phyloP scores from a whole-genome alignment of 2,113 vertebrate species.

The Odontophorus gujanensis region DNA sequence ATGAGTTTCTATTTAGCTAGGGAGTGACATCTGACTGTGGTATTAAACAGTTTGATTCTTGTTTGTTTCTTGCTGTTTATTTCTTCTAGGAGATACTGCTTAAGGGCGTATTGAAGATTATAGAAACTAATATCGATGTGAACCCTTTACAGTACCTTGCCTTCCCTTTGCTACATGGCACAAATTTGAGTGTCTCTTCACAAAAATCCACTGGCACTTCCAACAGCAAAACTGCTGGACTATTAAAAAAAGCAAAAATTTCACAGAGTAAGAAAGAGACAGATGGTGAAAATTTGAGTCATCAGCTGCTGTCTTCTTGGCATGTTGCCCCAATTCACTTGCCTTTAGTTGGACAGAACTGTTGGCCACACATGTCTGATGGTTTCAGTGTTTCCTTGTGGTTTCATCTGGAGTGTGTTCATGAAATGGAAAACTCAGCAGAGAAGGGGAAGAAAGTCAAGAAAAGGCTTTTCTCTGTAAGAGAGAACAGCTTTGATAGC shows the following conservation, averaged over 20 bases:
- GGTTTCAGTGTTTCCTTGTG: constrained; percentile 95
- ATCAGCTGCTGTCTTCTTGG: constrained; percentile 90
- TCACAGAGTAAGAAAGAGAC: constrained; percentile 80
- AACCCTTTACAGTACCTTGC: constrained; percentile 89
- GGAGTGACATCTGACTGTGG: neutral
- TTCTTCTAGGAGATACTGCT: constrained; percentile 88
- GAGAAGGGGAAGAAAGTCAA: constrained; percentile 78
- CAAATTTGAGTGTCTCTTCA: constrained; percentile 61
- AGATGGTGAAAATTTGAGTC: constrained; percentile 73
- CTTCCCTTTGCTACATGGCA: constrained; percentile 84
- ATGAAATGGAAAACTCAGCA: constrained; percentile 46
- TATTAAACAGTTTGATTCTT: neutral
- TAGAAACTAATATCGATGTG: constrained; percentile 84
- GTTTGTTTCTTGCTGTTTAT: neutral
- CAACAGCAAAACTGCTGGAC: constrained; percentile 68
- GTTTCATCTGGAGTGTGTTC: constrained; percentile 79
- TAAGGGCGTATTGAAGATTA: constrained; percentile 88
- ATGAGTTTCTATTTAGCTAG: neutral
- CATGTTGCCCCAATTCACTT: constrained; percentile 90
- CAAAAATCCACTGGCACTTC: constrained; percentile 75
- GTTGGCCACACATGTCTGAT: constrained; percentile 96
- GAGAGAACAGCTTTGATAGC: constrained; percentile 74
- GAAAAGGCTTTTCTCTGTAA: constrained; percentile 54
- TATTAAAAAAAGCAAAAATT: constrained; percentile 78
- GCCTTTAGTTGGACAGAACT: constrained; percentile 93